phyloP scores from a whole-genome alignment of 2,888 invertebrate genomes.

The Tricholauxania praeusta region DNA sequence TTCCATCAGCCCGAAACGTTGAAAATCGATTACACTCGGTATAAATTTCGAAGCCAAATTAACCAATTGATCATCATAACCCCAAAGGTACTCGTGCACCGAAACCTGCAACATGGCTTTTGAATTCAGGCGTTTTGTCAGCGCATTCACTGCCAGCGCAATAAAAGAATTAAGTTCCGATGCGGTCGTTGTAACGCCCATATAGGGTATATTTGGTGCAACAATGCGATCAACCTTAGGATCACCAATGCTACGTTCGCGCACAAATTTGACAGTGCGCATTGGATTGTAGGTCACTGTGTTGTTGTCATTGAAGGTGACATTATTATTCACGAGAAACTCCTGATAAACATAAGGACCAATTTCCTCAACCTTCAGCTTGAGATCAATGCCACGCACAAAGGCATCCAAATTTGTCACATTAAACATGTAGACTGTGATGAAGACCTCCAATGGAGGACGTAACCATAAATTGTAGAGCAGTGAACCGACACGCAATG shows the following conservation, averaged over 20 bases:
- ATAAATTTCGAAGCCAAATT: slow-evolving; percentile 76
- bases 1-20: slow-evolving; percentile 84
- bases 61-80: slow-evolving; percentile 82
- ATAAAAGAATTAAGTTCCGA: slow-evolving; percentile 64
- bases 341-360: slow-evolving; percentile 89
- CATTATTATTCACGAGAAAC: slow-evolving; percentile 75
- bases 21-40: slow-evolving; percentile 84
- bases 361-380: slow-evolving; percentile 77
- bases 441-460: slow-evolving; percentile 76
- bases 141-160: slow-evolving; percentile 73
- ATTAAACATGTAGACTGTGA: slow-evolving; percentile 81
- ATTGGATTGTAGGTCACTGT: slow-evolving; percentile 76
- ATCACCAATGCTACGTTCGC: slow-evolving; percentile 76
- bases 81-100: slow-evolving; percentile 83
- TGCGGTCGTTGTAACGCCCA: slow-evolving; percentile 66
- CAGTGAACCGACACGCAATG: slow-evolving; percentile 71
- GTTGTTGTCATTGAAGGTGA: slow-evolving; percentile 75
- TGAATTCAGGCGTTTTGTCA: slow-evolving; percentile 72
- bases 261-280: slow-evolving; percentile 72
- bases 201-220: slow-evolving; percentile 80
- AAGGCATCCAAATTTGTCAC: slow-evolving; percentile 82
- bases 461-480: slow-evolving; percentile 74
- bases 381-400: slow-evolving; percentile 73
- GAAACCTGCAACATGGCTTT: slow-evolving; percentile 74
- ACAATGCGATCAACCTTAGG: slow-evolving; percentile 73